Evolutionary conservation across 2,888 invertebrate genomes (phyloP).

Genomic region (Rhingia rostrata): DNA sequence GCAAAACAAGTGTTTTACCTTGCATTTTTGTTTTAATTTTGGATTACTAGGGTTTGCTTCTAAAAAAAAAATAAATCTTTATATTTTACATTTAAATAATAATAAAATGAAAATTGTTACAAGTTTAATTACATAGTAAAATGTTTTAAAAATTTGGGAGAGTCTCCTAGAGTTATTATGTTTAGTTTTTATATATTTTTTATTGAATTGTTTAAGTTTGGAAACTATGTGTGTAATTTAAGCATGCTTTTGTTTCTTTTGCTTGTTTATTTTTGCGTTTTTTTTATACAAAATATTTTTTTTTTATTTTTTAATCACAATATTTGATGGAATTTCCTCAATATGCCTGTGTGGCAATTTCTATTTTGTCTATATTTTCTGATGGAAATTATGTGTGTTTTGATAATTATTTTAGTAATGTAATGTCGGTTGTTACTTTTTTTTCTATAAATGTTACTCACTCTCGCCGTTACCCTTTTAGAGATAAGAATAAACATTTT

Average conservation of each 20-base stretch:
- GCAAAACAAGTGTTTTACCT: conserved; percentile 39
- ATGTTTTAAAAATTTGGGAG: conserved; percentile 55
- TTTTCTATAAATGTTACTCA: conserved; percentile 53
- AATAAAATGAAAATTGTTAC: conserved; percentile 46
- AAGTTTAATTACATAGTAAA: conserved; percentile 70
- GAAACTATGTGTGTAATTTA: conserved; percentile 64
- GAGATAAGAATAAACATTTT: conserved; percentile 58
- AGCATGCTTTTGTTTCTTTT: conserved; percentile 48
- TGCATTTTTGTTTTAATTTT: conserved; percentile 50
- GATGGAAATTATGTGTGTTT: conserved; percentile 66
- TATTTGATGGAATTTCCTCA: conserved; percentile 73
- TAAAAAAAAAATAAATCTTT: conserved; percentile 46
- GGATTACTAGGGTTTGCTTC: conserved; percentile 62
- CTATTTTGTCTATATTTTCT: conserved; percentile 24
- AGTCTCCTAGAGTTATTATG: conserved; percentile 47
- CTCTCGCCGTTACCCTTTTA: conserved; percentile 64
- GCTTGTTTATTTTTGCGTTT: conserved; percentile 51
- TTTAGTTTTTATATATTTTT: conserved; percentile 40
- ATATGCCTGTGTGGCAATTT: conserved; percentile 59
- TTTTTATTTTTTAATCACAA: conserved; percentile 67
- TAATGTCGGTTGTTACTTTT: conserved; percentile 57
- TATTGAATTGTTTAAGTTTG: conserved; percentile 68
- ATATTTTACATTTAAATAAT: conserved; percentile 69
- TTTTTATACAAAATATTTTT: conserved; percentile 71
- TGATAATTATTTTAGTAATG: conserved; percentile 57